phyloP scores from a whole-genome alignment of 2,888 invertebrate species.

The Cryptus armator region DNA sequence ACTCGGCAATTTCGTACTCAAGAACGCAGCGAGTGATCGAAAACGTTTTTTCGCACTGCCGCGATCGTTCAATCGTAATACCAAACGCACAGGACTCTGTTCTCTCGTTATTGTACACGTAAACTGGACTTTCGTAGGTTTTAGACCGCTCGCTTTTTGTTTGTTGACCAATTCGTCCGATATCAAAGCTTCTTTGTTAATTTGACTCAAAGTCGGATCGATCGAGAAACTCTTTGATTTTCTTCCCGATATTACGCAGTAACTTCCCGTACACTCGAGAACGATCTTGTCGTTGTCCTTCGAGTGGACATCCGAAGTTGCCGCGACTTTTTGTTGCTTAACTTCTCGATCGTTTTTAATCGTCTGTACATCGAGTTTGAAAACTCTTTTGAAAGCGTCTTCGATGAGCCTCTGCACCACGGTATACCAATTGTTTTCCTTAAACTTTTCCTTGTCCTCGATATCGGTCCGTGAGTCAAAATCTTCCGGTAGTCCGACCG shows the following conservation, averaged over 20 bases:
- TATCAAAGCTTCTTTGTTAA: constrained; percentile 82
- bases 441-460: constrained; percentile 71
- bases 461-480: constrained; percentile 66
- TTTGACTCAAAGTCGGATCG: constrained; percentile 73
- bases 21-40: constrained; percentile 76
- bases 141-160: constrained; percentile 61
- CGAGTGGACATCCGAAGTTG: constrained; percentile 82
- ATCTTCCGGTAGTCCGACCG: constrained; percentile 71
- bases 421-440: constrained; percentile 78
- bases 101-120: constrained; percentile 77
- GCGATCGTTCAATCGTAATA: constrained; percentile 76
- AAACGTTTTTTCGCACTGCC: constrained; percentile 78
- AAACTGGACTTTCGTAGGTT: constrained; percentile 79
- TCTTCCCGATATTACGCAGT: constrained; percentile 82
- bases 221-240: constrained; percentile 75
- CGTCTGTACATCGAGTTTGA: constrained; percentile 78
- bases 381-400: constrained; percentile 80
- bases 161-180: constrained; percentile 79
- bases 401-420: constrained; percentile 78
- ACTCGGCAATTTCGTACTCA: constrained; percentile 76
- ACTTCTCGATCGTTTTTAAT: constrained; percentile 70
- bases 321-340: constrained; percentile 82
- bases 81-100: constrained; percentile 76
- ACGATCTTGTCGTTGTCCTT: constrained; percentile 75
- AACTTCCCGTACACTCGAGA: constrained; percentile 79